Percentiles rank a stretch among this genome's conserved stretches.
Conservation (phyloP, 2,797 vertebrate genomes). For the Sebastes taczanowskii region DNA sequence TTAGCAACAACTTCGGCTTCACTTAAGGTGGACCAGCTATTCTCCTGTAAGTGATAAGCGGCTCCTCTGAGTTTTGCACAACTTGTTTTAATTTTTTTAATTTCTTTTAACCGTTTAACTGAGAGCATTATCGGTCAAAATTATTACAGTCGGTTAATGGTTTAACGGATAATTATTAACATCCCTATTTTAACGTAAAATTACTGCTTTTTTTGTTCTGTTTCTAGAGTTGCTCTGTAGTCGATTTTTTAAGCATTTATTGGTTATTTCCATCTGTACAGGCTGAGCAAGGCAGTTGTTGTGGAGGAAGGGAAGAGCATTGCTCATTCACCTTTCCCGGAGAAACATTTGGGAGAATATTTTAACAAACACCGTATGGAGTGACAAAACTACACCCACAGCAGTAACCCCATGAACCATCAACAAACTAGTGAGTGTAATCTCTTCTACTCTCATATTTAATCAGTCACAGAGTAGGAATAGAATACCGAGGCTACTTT, state of each 20-base stretch:
- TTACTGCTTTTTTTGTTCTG: background rate
- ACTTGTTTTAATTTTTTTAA: fast-evolving
- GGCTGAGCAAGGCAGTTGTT: background rate
- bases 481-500: background rate
- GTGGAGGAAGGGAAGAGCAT: background rate
- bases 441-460: background rate
- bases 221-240: background rate
- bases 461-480: background rate
- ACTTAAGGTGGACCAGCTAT: too few species aligned
- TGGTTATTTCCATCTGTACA: background rate
- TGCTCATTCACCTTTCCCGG: background rate
- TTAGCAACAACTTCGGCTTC: too few species aligned
- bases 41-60: too few species aligned
- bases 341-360: background rate
- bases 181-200: background rate
- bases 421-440: background rate
- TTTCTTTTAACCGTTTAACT: too few species aligned
- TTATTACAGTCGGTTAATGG: too few species aligned
- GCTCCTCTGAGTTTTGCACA: too few species aligned
- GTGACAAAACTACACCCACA: background rate
- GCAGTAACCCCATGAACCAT: background rate
- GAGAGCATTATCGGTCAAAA: too few species aligned
- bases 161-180: too few species aligned
- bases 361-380: background rate
- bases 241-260: background rate